Percentiles rank a stretch among this genome's conserved stretches.
Conservation (phyloP, 1,140 invertebrate genomes). For the Drosophila littoralis region DNA sequence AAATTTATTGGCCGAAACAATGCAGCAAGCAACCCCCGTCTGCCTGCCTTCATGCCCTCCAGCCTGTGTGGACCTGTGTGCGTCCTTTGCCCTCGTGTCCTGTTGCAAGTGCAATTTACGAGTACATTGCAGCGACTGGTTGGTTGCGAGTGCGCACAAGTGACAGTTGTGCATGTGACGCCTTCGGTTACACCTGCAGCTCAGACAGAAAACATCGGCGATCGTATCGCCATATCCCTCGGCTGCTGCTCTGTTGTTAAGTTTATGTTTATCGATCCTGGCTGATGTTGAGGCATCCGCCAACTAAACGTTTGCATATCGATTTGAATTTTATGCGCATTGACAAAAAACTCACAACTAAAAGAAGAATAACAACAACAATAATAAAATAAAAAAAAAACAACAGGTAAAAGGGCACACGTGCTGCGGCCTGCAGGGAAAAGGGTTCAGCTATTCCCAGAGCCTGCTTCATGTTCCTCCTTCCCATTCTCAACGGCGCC, state of each 20-base stretch:
- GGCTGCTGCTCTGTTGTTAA: slow-evolving; percentile 41
- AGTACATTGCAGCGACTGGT: slow-evolving; percentile 33
- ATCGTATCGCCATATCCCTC: slow-evolving; percentile 30
- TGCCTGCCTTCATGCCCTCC: neutral
- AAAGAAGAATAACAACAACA: neutral
- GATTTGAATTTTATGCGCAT: slow-evolving; percentile 71
- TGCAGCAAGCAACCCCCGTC: slow-evolving; percentile 19
- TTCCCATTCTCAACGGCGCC: slow-evolving; percentile 54
- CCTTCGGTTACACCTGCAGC: slow-evolving; percentile 79
- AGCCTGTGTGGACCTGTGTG: neutral
- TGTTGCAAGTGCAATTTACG: slow-evolving; percentile 69
- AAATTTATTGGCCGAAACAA: slow-evolving; percentile 71
- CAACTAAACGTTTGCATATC: slow-evolving; percentile 63
- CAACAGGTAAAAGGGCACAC: slow-evolving; percentile 37
- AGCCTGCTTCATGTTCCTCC: slow-evolving; percentile 1
- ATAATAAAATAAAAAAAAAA: neutral
- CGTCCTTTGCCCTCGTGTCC: slow-evolving; percentile 36
- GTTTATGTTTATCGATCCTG: slow-evolving; percentile 55
- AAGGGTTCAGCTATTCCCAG: slow-evolving; percentile 29
- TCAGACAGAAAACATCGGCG: slow-evolving; percentile 22
- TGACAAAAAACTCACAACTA: slow-evolving; percentile 48
- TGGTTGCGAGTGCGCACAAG: slow-evolving; percentile 39
- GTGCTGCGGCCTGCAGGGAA: slow-evolving; percentile 37
- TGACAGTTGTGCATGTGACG: slow-evolving; percentile 72
- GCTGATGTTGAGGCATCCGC: slow-evolving; percentile 65